Evolutionary conservation across 2,797 vertebrate species (phyloP).

Genomic region (Tinamus major): DNA sequence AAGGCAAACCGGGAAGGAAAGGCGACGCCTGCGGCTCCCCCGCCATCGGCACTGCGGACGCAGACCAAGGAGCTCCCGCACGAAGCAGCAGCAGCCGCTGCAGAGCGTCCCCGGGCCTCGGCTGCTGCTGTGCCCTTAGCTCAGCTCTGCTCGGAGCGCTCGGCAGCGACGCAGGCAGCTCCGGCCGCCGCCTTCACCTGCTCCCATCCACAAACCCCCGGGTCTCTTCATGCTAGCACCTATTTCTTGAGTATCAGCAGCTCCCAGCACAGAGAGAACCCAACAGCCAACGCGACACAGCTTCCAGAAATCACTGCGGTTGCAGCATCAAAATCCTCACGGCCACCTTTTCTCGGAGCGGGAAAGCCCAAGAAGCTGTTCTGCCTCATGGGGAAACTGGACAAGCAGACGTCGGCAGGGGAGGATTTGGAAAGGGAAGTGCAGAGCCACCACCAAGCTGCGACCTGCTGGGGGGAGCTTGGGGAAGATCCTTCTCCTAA

Average conservation of each 20-base stretch:
- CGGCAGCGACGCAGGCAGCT: too few species aligned
- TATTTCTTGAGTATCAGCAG: fast-evolving
- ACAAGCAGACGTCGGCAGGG: background rate
- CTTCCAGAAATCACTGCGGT: fast-evolving
- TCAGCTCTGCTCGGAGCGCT: too few species aligned
- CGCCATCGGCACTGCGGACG: background rate
- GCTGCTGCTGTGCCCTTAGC: background rate
- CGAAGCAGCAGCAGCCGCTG: background rate
- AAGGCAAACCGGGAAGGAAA: background rate
- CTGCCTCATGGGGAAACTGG: background rate
- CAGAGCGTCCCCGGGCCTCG: background rate
- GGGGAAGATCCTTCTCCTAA: background rate
- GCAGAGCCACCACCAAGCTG: background rate
- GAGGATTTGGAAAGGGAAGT: background rate
- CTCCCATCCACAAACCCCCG: background rate
- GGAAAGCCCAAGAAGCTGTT: background rate
- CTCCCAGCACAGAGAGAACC: fast-evolving
- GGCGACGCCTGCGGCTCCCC: background rate
- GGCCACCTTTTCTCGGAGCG: background rate
- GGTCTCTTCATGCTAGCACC: background rate
- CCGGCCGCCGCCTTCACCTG: too few species aligned
- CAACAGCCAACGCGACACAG: fast-evolving
- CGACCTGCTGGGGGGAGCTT: background rate
- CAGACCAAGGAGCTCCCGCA: background rate
- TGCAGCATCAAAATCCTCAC: background rate